A percentile compares a stretch with the other conserved stretches of the same genome.
These are phyloP conservation scores for Thamnophis sirtalis DNA, from an alignment of 2,113 vertebrate genomes.

Conservation along the genomic window DNA sequence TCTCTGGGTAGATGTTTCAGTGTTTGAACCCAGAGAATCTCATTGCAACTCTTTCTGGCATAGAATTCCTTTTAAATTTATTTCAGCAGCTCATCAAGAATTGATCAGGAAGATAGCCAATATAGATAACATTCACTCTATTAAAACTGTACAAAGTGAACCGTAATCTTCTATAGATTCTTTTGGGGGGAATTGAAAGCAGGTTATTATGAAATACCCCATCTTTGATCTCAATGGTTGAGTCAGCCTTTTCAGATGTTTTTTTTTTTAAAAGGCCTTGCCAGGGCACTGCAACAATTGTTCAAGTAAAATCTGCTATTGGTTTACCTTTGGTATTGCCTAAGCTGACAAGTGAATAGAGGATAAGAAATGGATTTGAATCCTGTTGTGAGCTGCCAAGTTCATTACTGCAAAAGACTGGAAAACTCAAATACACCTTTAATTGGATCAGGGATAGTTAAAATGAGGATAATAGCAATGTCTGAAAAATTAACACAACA, in stretches of 20 bases:
- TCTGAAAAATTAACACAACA: background rate
- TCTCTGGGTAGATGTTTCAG: background rate
- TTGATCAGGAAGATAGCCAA: background rate
- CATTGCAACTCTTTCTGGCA: background rate
- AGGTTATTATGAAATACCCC: background rate
- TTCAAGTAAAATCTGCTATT: background rate
- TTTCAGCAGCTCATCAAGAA: background rate
- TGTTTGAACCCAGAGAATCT: background rate
- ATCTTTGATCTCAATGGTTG: background rate
- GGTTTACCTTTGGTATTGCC: background rate
- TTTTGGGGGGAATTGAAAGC: background rate
- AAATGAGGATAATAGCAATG: background rate
- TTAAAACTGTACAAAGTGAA: background rate
- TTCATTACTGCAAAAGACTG: background rate
- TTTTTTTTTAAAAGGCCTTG: background rate
- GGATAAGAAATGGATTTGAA: background rate
- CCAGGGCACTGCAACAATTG: background rate
- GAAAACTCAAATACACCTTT: background rate
- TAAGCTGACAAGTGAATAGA: background rate
- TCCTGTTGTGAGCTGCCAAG: background rate
- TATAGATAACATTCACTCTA: background rate
- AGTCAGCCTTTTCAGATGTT: background rate
- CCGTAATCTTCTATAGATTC: background rate
- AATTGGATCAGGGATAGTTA: background rate
- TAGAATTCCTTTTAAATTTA: background rate